phyloP scores from a whole-genome alignment of 64 coral and sea anemone genomes.

The Dendronephthya gigantea region DNA sequence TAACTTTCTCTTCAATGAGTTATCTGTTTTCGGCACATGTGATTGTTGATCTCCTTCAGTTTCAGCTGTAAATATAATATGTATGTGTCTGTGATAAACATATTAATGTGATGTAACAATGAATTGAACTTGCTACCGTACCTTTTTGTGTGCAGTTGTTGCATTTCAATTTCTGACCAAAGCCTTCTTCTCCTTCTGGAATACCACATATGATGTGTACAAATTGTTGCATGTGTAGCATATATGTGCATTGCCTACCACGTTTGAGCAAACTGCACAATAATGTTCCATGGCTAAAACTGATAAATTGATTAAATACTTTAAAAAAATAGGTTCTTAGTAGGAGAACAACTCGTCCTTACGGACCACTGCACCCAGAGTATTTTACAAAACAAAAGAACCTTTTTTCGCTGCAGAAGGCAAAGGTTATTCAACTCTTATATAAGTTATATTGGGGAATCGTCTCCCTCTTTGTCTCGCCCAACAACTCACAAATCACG shows the following conservation, averaged over 20 bases:
- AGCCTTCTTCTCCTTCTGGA: neutral
- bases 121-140: neutral
- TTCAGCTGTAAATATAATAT: neutral
- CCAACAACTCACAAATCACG: no score
- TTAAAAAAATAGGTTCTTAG: neutral
- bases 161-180: neutral
- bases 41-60: neutral
- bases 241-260: neutral
- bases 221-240: neutral
- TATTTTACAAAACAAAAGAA: no score
- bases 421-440: no score
- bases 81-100: neutral
- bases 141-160: neutral
- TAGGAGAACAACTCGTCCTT: neutral
- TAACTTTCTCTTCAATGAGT: neutral
- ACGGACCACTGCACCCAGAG: no score
- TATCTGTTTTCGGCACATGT: neutral
- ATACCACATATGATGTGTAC: neutral
- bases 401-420: no score
- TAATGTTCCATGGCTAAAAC: neutral
- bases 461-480: no score
- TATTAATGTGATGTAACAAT: no score
- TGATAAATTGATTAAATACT: neutral
- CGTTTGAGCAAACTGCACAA: neutral
- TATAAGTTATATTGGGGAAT: no score